Base-by-base conservation (phyloP, 2,797 vertebrate species). In the Xenopus petersii region DNA sequence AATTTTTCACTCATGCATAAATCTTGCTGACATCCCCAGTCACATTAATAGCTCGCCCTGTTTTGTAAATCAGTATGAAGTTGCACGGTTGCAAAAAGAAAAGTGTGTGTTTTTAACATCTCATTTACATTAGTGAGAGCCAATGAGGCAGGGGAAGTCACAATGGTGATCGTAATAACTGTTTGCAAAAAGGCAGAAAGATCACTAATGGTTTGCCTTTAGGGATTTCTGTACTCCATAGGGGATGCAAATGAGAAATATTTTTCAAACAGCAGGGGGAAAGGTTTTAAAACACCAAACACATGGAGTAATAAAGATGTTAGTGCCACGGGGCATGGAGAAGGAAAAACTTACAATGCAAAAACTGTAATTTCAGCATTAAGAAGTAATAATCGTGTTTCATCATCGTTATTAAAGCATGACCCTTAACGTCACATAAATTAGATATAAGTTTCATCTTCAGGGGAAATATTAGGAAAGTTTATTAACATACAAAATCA, bases 241-340 rank as follows among this genome's bases (percentile, higher is more conserved):
- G 97, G 96, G 97, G 95, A 96, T 88, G 95, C 96, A 98, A 98
- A 99, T 98, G 97, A 98, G 97, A 97, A 99, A 98, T 98, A 98
- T 99, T 98, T 99, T 99, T 99, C 97, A 99, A 99, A 98, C 97
- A 99, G 97, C 97, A 93, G 97, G 97, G 97, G 96, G 96, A 99
- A 98, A 99, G 97, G 96, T 98, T 98, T 97, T 97, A 99, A 97
- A 97, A 98, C 95, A 95, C 95, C 95, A 95, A 98, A 95, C 96
- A 97, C 97, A 98, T 95, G 96, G 95, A 95, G 97, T 96, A 96
- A 98, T 98, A 96, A 98, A 98, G 96, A 98, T 98, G 96, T 96
- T 95, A 94, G 93, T 98, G 96, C 97, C 96, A 98, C 94, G 91
- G 96, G 97, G 97, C 91, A 94, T 94, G 92, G 91, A 89, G 89